phyloP scores from a whole-genome alignment of 1,140 invertebrate species.

The Linepithema humile region DNA sequence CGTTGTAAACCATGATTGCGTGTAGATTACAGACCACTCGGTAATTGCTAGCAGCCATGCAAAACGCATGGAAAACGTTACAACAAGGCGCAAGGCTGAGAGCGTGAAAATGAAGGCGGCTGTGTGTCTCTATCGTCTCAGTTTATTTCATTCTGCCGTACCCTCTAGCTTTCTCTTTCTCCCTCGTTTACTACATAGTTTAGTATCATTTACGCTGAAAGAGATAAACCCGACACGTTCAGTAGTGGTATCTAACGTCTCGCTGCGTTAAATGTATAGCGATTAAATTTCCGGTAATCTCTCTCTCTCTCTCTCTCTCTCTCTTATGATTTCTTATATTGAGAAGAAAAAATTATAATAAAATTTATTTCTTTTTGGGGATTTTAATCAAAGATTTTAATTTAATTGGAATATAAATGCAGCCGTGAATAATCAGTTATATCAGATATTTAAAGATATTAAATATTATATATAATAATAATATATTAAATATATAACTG shows the following conservation, averaged over 20 bases:
- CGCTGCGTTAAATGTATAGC: constrained; percentile 15
- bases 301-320: no score
- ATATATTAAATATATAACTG: no score
- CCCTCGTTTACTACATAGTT: no score
- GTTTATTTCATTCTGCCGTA: not conserved
- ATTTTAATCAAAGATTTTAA: not conserved
- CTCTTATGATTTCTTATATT: no score
- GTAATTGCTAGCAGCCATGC: constrained; percentile 79
- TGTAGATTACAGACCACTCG: constrained; percentile 80
- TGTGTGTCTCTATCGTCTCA: constrained; percentile 32
- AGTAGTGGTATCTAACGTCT: constrained; percentile 11
- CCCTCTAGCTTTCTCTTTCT: not conserved
- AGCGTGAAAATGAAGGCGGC: constrained; percentile 59
- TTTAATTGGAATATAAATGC: no score
- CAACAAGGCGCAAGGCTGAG: constrained; percentile 58
- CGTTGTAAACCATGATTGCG: constrained; percentile 79
- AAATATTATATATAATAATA: not conserved
- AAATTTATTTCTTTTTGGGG: not conserved
- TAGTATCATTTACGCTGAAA: constrained; percentile 9
- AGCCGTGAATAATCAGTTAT: not conserved
- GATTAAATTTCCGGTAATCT: not conserved
- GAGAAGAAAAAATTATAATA: not conserved
- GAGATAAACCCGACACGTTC: not conserved
- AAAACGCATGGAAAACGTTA: constrained; percentile 76
- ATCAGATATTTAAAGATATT: not conserved